Base-by-base conservation (phyloP, 2,888 invertebrate species). In the Polymixis lichenea region DNA sequence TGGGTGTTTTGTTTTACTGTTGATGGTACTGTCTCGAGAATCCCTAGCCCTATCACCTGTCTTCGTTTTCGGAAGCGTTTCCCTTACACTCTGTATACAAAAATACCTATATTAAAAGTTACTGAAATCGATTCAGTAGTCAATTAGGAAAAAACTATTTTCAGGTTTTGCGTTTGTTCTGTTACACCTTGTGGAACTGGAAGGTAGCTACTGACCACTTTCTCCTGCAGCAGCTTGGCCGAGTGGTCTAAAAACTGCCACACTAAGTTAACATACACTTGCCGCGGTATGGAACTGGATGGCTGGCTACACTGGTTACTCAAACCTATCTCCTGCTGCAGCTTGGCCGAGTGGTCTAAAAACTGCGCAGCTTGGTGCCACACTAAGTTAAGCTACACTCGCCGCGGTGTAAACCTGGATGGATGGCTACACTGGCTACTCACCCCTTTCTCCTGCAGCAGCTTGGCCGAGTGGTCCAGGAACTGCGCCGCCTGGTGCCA, bases 401-500 rank as follows among this genome's bases (percentile, higher is more conserved):
- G 1, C 43, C 32, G 28, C 55, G 58, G 58, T 11, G 5, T 66
- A 19, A 8, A 46, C 9, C 43, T 2, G 5, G 28, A 9, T 32
- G 22, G 17, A 13, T 28, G 58, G 22, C 55, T 32, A 11, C 53
- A 8, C 53, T 53, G 11, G 9, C 32, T 79, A 96, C 97, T 97
- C 93, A 98, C 98, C 94, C 99, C 99, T 95, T 99, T 99, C 94
- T 99, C 99, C 68, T 98, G 98, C 77, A 99, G 97, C 87, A 99
- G 97, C 93, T 99, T 99, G 55, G 99, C 98, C 83, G 99, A 99
- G 91, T 99, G 98, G 93, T 99, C 99, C 66, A 99, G 97, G 95
- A 99, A 99, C 92, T 99, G 98, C 0, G 99, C 99, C 0, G 99
- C 99, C 95, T 99, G 99, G 93, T 99, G 99, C 99, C 99, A 99